phyloP scores from a whole-genome alignment of 2,113 vertebrate species.

The Mustela lutreola region DNA sequence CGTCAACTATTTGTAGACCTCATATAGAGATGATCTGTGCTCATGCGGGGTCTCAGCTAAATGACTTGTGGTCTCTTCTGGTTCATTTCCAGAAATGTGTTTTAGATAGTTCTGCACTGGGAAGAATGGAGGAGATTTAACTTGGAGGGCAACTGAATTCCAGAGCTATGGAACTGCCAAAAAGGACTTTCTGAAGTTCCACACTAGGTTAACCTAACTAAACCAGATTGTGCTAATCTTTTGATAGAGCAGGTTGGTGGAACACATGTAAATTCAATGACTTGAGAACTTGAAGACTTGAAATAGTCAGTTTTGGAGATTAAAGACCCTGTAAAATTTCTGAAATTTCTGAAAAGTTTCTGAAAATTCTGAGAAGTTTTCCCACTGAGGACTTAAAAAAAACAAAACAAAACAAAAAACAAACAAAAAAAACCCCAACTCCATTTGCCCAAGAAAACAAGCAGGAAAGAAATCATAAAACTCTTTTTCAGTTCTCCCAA shows the following conservation, averaged over 20 bases:
- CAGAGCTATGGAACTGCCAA: neutral
- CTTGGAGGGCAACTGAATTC: neutral
- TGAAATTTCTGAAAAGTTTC: slow-evolving; percentile 70
- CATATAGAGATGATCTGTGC: neutral
- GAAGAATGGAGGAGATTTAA: neutral
- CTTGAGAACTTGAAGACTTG: neutral
- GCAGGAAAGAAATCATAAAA: slow-evolving; percentile 78
- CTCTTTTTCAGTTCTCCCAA: slow-evolving; percentile 74
- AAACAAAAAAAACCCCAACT: neutral
- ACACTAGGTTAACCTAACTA: neutral
- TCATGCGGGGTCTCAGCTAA: neutral
- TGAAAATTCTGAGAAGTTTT: slow-evolving; percentile 71
- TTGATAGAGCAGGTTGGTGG: neutral
- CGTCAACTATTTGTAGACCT: neutral
- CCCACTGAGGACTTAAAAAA: slow-evolving; percentile 38
- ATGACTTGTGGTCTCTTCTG: neutral
- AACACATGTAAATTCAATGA: neutral
- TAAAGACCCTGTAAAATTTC: slow-evolving; percentile 55
- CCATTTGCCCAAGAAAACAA: slow-evolving; percentile 67
- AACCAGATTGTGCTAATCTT: neutral
- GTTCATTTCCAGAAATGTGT: slow-evolving; percentile 5
- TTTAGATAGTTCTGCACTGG: neutral
- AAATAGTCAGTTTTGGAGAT: slow-evolving; percentile 11
- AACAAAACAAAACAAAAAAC: neutral
- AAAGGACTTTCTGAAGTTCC: neutral